Conservation (phyloP, 2,888 invertebrate genomes). For the Tenthredo notha region DNA sequence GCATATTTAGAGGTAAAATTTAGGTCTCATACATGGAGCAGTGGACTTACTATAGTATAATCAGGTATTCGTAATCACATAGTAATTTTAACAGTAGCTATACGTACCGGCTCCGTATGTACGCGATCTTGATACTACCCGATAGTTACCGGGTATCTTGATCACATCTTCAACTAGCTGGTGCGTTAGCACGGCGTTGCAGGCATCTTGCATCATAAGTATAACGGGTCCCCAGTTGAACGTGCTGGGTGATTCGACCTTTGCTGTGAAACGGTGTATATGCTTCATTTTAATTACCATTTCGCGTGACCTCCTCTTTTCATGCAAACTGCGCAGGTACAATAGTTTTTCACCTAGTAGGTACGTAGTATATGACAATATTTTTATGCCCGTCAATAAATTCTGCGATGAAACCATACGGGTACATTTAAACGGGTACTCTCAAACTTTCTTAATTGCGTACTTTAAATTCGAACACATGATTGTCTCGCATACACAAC, state of each 20-base stretch:
- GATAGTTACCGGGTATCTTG: conserved; percentile 48
- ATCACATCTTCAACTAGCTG: conserved; percentile 43
- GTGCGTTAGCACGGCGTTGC: conserved; percentile 33
- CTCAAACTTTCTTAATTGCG: neutral
- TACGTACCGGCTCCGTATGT: conserved; percentile 17
- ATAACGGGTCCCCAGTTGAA: conserved; percentile 37
- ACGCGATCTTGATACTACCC: conserved; percentile 37
- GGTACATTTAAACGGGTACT: neutral
- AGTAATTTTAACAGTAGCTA: conserved; percentile 48
- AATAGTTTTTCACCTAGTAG: neutral
- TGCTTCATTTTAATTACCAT: conserved; percentile 45
- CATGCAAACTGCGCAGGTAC: conserved; percentile 32
- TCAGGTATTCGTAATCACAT: conserved; percentile 40
- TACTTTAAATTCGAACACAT: neutral
- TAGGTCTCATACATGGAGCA: neutral
- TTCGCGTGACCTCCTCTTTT: conserved; percentile 41
- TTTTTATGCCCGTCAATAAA: conserved; percentile 27
- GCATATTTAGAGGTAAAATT: neutral
- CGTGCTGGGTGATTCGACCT: conserved; percentile 34
- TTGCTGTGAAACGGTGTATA: conserved; percentile 36
- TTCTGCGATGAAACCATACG: neutral
- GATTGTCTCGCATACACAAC: neutral
- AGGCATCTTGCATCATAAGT: conserved; percentile 44
- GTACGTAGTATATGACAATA: conserved; percentile 3
- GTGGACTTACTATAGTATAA: neutral